These are phyloP conservation scores for Coptodon rendalli DNA, from an alignment of 2,113 vertebrate species.

Conservation along the genomic window DNA sequence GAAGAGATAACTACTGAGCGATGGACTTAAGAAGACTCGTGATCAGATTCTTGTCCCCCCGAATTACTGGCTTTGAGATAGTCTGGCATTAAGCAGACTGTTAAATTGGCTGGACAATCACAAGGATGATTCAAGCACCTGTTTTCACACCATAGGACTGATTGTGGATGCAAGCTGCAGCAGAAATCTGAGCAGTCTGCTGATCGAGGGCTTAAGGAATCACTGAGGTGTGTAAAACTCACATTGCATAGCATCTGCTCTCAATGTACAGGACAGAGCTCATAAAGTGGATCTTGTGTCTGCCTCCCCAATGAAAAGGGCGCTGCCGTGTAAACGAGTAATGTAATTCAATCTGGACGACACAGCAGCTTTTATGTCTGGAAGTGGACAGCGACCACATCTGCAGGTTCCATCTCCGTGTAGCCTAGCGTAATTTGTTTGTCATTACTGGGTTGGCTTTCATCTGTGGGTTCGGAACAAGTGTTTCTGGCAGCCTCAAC, in stretches of 20 bases:
- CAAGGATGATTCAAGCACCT: slow-evolving; percentile 23
- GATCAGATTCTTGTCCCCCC: not conserved
- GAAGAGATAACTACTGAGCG: not conserved
- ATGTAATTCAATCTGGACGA: slow-evolving; percentile 46
- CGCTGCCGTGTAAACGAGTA: slow-evolving; percentile 15
- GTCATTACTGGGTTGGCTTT: slow-evolving; percentile 43
- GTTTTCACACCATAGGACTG: slow-evolving; percentile 16
- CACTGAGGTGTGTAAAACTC: slow-evolving; percentile 39
- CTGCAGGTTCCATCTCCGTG: slow-evolving; percentile 41
- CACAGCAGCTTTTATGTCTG: slow-evolving; percentile 29
- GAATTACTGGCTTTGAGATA: not conserved
- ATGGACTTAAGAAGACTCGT: not conserved
- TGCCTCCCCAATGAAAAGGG: slow-evolving; percentile 1
- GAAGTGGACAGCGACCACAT: slow-evolving; percentile 36
- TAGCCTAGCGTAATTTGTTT: slow-evolving; percentile 39
- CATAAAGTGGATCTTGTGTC: slow-evolving; percentile 44
- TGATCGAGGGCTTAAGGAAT: slow-evolving; percentile 36
- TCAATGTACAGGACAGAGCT: not conserved
- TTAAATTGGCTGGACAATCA: not conserved
- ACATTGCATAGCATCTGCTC: slow-evolving; percentile 49
- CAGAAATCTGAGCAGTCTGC: slow-evolving; percentile 37
- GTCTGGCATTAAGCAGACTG: not conserved
- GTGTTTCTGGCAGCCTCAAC: slow-evolving; percentile 24
- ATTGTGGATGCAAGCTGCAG: not conserved
- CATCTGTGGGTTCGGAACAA: slow-evolving; percentile 1